phyloP scores from a whole-genome alignment of 2,113 vertebrate species.

The Zosterops lateralis region DNA sequence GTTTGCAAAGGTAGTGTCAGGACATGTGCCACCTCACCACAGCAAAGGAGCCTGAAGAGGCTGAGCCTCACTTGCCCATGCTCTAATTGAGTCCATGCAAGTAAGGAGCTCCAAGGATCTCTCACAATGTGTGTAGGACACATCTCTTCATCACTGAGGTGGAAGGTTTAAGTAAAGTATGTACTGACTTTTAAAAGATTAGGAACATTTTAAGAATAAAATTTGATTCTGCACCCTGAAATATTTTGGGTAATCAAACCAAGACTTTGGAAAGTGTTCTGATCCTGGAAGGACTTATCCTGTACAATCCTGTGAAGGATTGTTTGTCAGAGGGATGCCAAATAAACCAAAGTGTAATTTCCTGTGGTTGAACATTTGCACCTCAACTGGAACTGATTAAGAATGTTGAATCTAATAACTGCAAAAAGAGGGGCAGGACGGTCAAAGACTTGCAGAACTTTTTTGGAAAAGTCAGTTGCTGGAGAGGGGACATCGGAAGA shows the following conservation, averaged over 20 bases:
- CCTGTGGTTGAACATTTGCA: conserved; percentile 51
- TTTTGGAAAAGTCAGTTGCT: neutral
- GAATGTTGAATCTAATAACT: conserved; percentile 7
- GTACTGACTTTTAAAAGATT: neutral
- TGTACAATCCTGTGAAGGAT: neutral
- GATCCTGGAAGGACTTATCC: neutral
- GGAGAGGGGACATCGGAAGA: neutral
- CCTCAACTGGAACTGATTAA: conserved; percentile 62
- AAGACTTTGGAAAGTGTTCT: neutral
- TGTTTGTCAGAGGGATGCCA: conserved; percentile 36
- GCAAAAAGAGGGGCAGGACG: neutral
- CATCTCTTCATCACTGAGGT: neutral
- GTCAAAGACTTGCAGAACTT: neutral
- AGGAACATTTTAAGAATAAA: neutral
- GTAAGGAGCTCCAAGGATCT: neutral
- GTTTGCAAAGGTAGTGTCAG: neutral
- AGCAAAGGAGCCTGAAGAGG: neutral
- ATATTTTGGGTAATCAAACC: conserved; percentile 38
- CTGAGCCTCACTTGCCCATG: neutral
- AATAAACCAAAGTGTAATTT: conserved; percentile 57
- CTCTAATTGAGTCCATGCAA: neutral
- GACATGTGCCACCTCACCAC: neutral
- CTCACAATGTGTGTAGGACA: neutral
- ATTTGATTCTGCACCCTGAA: conserved; percentile 5
- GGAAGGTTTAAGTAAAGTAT: neutral